Evolutionary conservation across 2,113 vertebrate species (phyloP).

Genomic region (Eublepharis macularius): DNA sequence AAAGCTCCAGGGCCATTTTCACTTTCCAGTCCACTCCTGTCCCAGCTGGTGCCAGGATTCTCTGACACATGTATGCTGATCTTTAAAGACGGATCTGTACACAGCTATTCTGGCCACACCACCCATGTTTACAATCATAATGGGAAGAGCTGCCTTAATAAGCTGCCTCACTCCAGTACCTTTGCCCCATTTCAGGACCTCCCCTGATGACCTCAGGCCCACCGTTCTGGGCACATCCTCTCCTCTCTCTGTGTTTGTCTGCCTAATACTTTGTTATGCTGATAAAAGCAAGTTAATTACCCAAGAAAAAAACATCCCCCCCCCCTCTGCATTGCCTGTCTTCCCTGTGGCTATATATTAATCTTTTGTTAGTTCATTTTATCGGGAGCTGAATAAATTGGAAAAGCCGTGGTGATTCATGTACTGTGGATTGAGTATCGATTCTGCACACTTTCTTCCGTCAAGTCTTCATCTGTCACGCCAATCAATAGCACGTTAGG

Average conservation of each 20-base stretch:
- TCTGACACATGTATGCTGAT: too few relatives aligned
- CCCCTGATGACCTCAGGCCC: background rate
- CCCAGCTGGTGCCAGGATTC: too few relatives aligned
- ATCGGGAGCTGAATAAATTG: constrained; percentile 66
- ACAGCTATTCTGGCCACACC: background rate
- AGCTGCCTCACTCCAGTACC: background rate
- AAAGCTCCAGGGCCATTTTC: too few relatives aligned
- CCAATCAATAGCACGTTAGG: constrained; percentile 58
- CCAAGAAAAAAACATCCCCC: constrained; percentile 6
- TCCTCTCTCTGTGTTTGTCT: constrained; percentile 49
- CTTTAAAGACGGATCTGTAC: background rate
- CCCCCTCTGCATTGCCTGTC: background rate
- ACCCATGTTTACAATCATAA: background rate
- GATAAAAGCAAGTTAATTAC: constrained; percentile 67
- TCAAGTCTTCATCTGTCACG: constrained; percentile 52
- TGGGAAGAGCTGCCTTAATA: background rate
- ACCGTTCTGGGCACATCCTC: background rate
- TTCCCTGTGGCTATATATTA: constrained; percentile 54
- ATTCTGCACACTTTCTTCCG: constrained; percentile 59
- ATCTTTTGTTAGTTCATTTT: constrained; percentile 64
- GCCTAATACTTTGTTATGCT: constrained; percentile 57
- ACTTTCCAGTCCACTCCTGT: too few relatives aligned
- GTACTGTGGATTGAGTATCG: constrained; percentile 62
- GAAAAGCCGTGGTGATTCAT: constrained; percentile 67
- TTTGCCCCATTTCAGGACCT: too few relatives aligned